A percentile compares a stretch with the other conserved stretches of the same genome.
These are phyloP conservation scores for Hippocampus kuda DNA, from an alignment of 2,797 vertebrate genomes.

Conservation along the genomic window DNA sequence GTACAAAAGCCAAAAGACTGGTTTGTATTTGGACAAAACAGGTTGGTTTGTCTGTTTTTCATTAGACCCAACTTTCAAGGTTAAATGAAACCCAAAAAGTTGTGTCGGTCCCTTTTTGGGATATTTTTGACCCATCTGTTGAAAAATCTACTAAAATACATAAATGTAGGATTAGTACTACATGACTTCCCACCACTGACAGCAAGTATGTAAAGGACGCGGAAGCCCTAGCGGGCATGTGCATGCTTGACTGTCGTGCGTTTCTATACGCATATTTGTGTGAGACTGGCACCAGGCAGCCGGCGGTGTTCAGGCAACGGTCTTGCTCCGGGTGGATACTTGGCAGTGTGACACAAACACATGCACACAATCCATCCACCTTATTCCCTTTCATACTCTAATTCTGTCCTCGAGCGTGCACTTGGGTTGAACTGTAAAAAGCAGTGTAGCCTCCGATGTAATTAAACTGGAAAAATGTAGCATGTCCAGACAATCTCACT, in stretches of 20 bases:
- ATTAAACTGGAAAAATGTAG: conserved; percentile 2
- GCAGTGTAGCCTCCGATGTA: background rate
- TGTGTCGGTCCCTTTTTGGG: no score
- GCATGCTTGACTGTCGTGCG: conserved; percentile 32
- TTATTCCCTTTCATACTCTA: conserved; percentile 1
- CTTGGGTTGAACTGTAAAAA: conserved; percentile 6
- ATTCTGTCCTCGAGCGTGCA: background rate
- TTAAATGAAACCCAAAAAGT: no score
- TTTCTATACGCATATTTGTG: conserved; percentile 16
- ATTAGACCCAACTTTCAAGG: no score
- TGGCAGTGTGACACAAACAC: conserved; percentile 46
- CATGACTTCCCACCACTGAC: background rate
- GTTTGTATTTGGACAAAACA: no score
- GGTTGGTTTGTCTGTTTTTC: no score
- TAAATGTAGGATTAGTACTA: background rate
- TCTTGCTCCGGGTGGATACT: conserved; percentile 52
- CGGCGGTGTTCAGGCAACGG: conserved; percentile 42
- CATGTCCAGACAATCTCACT: background rate
- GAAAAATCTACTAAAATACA: background rate
- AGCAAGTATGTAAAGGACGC: background rate
- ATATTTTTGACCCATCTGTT: no score
- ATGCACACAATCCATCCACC: conserved; percentile 27
- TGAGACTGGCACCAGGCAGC: conserved; percentile 51
- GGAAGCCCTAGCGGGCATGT: conserved; percentile 22
- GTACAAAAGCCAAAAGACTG: no score